A percentile compares a stretch with the other conserved stretches of the same genome.
These are phyloP conservation scores for Sturnus vulgaris DNA, from an alignment of 2,113 vertebrate species.

Conservation along the genomic window DNA sequence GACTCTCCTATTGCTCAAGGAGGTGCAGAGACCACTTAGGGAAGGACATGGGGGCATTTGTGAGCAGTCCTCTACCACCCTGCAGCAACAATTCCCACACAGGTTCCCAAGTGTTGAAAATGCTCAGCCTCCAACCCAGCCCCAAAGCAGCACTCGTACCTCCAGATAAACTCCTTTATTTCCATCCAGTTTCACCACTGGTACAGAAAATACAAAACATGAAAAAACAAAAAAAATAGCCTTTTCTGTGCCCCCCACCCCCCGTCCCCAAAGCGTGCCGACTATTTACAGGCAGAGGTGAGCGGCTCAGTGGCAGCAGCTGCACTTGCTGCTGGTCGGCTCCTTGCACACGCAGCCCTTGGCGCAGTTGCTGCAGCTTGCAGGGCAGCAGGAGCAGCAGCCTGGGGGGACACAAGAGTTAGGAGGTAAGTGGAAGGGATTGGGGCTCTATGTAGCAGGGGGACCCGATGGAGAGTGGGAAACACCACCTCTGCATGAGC, in stretches of 20 bases:
- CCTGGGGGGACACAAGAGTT: conserved; percentile 61
- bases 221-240: background rate
- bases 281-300: conserved; percentile 32
- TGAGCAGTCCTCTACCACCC: background rate
- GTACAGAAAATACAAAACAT: background rate
- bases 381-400: conserved; percentile 89
- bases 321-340: conserved; percentile 76
- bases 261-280: background rate
- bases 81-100: accelerated
- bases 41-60: accelerated
- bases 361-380: conserved; percentile 86
- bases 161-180: conserved; percentile 28
- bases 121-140: background rate
- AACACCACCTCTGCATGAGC: background rate
- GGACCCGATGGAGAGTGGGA: background rate
- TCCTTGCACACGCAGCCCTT: conserved; percentile 90
- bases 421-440: background rate
- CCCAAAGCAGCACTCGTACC: background rate
- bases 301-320: conserved; percentile 74
- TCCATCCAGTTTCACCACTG: background rate
- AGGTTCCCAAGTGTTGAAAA: accelerated
- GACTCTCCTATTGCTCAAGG: background rate
- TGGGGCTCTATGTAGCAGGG: background rate
- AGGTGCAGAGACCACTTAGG: background rate
- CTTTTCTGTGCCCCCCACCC: background rate